Evolutionary conservation across 1,140 invertebrate genomes (phyloP).

Genomic region (Papilio helenus): DNA sequence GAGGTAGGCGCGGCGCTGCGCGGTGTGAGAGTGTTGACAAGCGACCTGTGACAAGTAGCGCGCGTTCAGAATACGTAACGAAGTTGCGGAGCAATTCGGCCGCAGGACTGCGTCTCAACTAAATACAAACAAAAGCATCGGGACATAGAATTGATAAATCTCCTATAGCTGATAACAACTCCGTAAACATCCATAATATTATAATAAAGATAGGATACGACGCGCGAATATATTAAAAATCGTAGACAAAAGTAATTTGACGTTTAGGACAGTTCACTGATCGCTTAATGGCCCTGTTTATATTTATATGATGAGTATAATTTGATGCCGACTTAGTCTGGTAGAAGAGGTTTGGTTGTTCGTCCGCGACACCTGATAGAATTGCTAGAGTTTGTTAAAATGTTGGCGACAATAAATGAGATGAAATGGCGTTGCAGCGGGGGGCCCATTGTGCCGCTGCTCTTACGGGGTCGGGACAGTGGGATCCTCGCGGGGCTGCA

Average conservation of each 20-base stretch:
- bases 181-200: slow-evolving; percentile 44
- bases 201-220: slow-evolving; percentile 37
- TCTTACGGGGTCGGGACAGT: slow-evolving; percentile 61
- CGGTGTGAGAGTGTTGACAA: neutral
- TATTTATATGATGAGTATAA: neutral
- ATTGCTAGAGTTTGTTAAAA: slow-evolving; percentile 51
- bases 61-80: slow-evolving; percentile 67
- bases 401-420: slow-evolving; percentile 67
- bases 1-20: neutral
- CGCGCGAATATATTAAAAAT: slow-evolving; percentile 43
- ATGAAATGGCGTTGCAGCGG: slow-evolving; percentile 70
- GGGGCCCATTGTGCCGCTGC: slow-evolving; percentile 72
- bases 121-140: slow-evolving; percentile 65
- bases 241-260: slow-evolving; percentile 5
- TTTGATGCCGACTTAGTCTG: neutral
- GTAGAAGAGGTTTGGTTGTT: neutral
- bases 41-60: slow-evolving; percentile 61
- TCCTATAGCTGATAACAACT: slow-evolving; percentile 57
- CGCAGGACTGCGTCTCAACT: slow-evolving; percentile 57
- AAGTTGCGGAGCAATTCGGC: slow-evolving; percentile 53
- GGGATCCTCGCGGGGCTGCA: slow-evolving; percentile 57
- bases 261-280: neutral
- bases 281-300: neutral
- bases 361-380: slow-evolving; percentile 62
- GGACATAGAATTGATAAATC: slow-evolving; percentile 47